Evolutionary conservation across 2,888 invertebrate genomes (phyloP).

Genomic region (Acleris emargana): DNA sequence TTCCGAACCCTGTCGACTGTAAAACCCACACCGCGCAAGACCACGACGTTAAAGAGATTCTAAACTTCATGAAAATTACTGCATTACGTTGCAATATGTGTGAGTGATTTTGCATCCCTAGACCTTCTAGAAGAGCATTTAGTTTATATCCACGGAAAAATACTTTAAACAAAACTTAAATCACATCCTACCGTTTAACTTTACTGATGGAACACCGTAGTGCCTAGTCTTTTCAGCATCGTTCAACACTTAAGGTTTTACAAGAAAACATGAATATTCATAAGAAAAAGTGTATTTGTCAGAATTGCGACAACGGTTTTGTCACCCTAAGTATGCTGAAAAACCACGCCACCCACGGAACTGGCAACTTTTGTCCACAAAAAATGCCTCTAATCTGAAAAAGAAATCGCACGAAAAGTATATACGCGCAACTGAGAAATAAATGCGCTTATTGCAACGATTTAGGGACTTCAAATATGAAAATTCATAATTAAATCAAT

Average conservation of each 20-base stretch:
- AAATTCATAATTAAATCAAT: conserved; percentile 52
- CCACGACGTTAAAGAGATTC: conserved; percentile 45
- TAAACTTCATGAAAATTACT: conserved; percentile 50
- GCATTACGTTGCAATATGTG: conserved; percentile 46
- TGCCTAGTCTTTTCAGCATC: conserved; percentile 46
- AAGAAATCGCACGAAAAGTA: conserved; percentile 49
- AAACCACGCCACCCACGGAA: conserved; percentile 43
- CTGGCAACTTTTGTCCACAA: conserved; percentile 47
- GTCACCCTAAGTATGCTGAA: conserved; percentile 55
- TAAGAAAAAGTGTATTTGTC: conserved; percentile 51
- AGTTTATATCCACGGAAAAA: conserved; percentile 41
- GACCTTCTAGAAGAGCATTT: conserved; percentile 44
- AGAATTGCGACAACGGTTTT: conserved; percentile 54
- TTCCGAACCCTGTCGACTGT: conserved; percentile 49
- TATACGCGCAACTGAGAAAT: conserved; percentile 58
- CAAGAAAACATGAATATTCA: conserved; percentile 54
- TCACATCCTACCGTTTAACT: conserved; percentile 52
- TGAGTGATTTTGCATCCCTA: conserved; percentile 36
- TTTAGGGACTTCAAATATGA: conserved; percentile 57
- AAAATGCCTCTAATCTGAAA: conserved; percentile 41
- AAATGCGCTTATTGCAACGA: conserved; percentile 61
- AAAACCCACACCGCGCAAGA: conserved; percentile 52
- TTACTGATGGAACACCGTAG: conserved; percentile 42
- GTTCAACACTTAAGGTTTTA: conserved; percentile 46
- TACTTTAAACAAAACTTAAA: conserved; percentile 47